Base-by-base conservation (phyloP, 1,140 invertebrate species). In the Leptinotarsa texana region DNA sequence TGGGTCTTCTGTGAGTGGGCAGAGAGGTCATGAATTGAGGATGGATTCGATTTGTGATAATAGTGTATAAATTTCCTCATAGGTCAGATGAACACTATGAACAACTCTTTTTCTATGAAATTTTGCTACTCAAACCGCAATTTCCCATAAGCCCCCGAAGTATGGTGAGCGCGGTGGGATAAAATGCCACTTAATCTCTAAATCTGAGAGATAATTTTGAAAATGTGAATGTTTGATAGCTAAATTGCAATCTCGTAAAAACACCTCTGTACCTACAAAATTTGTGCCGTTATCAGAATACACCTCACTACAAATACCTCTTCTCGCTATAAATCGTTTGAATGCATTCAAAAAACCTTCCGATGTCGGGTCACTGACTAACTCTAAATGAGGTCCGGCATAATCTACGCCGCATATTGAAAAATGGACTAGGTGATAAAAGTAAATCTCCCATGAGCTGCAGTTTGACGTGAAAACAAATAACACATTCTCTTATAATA, bases 331-430 rank as follows among this genome's bases (percentile, higher is more conserved):
- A 69, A 86, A 86, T 67, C 83, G 66, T 49, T 74, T 67, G 8
- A 86, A 79, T 8, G 80, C 77, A 69, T 80, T 77, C 17, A 85
- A 63, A 72, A 85, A 84, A 13, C 74, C 75, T 47, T 81, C 75
- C 4, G 82, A 77, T 51, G 65, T 78, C 67, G 74, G 73, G 24
- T 74, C 72, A 21, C 74, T 73, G 0, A 81, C 84, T 0, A 84
- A 27, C 70, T 88, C 87, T 5, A 88, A 22, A 74, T 88, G 86
- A 1, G 0, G 81, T 76, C 13, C 80, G 48, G 4, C 74, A 71
- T 27, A 71, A 62, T 71, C 17, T 22, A 71, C 17, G 22, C 69
- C 57, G 75, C 3, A 49, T 79, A 3, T 85, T 76, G 24, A n/a
- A 69, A n/a, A 85, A 85, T 11, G 81, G 80, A 51, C 75, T 69